These are phyloP conservation scores for Cepaea hortensis DNA, from an alignment of 2,888 invertebrate genomes.

Conservation along the genomic window DNA sequence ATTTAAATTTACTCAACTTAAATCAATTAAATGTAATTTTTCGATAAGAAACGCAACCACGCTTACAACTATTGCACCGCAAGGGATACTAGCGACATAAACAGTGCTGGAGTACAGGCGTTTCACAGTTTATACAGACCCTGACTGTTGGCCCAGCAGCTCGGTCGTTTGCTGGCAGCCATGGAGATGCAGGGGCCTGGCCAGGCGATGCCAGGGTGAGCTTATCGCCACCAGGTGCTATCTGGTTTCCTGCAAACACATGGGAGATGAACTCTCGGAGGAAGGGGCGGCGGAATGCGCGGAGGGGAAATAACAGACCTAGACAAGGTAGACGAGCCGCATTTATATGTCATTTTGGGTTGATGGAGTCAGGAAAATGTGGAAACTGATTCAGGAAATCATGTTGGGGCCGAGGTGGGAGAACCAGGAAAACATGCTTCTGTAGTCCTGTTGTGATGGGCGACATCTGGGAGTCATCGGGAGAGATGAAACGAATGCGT, in stretches of 20 bases:
- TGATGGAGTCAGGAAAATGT: background rate
- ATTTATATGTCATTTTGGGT: conserved; percentile 15
- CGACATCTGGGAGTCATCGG: background rate
- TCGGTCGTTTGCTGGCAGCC: conserved; percentile 29
- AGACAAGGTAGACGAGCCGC: background rate
- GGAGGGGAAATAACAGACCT: background rate
- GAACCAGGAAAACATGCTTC: background rate
- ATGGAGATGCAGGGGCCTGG: conserved; percentile 7
- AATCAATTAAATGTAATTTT: no score
- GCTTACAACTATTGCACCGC: background rate
- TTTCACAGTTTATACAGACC: conserved; percentile 46
- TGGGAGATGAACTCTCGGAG: background rate
- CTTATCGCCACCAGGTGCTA: conserved; percentile 39
- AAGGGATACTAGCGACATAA: background rate
- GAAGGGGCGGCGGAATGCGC: background rate
- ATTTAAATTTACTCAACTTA: no score
- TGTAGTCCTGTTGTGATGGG: background rate
- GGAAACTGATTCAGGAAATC: background rate
- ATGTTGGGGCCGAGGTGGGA: background rate
- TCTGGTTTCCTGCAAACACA: conserved; percentile 36
- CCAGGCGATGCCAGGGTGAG: conserved; percentile 39
- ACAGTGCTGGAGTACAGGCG: background rate
- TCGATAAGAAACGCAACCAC: no score
- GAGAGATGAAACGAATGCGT: background rate
- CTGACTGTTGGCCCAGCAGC: conserved; percentile 47